A percentile compares a stretch with the other conserved stretches of the same genome.
Evolutionary conservation across 2,888 invertebrate genomes (phyloP).

Genomic region (Agriopis aurantiaria): DNA sequence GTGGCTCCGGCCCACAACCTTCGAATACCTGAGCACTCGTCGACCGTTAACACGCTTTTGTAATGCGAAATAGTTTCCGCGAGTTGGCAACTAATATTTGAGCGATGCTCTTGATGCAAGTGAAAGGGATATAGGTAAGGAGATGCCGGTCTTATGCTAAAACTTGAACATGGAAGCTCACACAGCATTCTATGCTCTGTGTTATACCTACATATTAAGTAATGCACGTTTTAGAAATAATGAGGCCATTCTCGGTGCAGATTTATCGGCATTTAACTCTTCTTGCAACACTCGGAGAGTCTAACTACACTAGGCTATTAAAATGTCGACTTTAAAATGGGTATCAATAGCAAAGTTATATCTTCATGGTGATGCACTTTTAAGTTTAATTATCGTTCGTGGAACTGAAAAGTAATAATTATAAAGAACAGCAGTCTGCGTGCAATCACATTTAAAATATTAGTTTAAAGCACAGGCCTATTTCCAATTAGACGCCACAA

Average conservation of each 20-base stretch:
- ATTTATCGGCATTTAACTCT: not conserved
- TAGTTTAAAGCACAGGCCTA: too few relatives aligned
- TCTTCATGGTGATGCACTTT: not conserved
- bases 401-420: too few relatives aligned
- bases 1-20: constrained; percentile 13
- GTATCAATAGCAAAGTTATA: not conserved
- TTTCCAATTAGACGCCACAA: too few relatives aligned
- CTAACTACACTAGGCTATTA: not conserved
- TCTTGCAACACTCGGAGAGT: not conserved
- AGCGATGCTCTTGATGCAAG: constrained; percentile 23
- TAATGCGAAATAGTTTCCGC: constrained; percentile 20
- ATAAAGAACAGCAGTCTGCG: too few relatives aligned
- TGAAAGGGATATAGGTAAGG: constrained; percentile 20
- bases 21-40: constrained; percentile 24
- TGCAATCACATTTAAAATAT: too few relatives aligned
- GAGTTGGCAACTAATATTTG: constrained; percentile 16
- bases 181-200: not conserved
- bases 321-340: not conserved
- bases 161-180: not conserved
- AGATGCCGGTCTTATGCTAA: not conserved
- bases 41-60: constrained; percentile 21
- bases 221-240: not conserved
- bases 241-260: not conserved
- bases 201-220: not conserved
- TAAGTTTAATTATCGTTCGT: too few relatives aligned